Percentiles rank a stretch among this genome's conserved stretches.
Conservation (phyloP, 2,888 invertebrate genomes). For the Pristionchus entomophagus region DNA sequence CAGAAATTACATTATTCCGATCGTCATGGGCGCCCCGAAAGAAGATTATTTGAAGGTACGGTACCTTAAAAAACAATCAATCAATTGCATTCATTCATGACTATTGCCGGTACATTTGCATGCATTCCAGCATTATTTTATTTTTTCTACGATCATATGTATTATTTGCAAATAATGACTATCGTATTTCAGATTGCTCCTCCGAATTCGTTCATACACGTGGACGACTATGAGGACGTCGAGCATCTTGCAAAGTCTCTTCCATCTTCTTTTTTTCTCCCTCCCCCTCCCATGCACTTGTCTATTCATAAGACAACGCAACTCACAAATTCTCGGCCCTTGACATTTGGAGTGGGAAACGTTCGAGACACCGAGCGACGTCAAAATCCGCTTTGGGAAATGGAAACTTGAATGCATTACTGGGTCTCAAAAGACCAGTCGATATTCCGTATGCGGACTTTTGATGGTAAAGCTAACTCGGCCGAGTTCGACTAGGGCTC, state of each 20-base stretch:
- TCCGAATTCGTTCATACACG: constrained; percentile 60
- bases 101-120: too few relatives aligned
- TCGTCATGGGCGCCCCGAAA: constrained; percentile 57
- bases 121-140: too few relatives aligned
- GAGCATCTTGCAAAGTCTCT: constrained; percentile 53
- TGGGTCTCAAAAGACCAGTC: too few relatives aligned
- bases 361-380: neutral
- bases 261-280: neutral
- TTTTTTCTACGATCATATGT: too few relatives aligned
- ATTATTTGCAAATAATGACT: too few relatives aligned
- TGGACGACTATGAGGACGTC: constrained; percentile 55
- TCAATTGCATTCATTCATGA: too few relatives aligned
- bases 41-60: constrained; percentile 51
- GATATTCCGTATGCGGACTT: too few relatives aligned
- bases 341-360: constrained; percentile 8
- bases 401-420: neutral
- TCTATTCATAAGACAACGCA: constrained; percentile 16
- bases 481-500: too few relatives aligned
- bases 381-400: neutral
- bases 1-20: constrained; percentile 56
- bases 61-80: too few relatives aligned
- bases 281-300: neutral
- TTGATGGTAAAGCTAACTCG: too few relatives aligned
- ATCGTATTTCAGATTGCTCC: constrained; percentile 49
- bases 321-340: neutral